Evolutionary conservation across 2,888 invertebrate genomes (phyloP).

Genomic region (Tanypteryx hageni): DNA sequence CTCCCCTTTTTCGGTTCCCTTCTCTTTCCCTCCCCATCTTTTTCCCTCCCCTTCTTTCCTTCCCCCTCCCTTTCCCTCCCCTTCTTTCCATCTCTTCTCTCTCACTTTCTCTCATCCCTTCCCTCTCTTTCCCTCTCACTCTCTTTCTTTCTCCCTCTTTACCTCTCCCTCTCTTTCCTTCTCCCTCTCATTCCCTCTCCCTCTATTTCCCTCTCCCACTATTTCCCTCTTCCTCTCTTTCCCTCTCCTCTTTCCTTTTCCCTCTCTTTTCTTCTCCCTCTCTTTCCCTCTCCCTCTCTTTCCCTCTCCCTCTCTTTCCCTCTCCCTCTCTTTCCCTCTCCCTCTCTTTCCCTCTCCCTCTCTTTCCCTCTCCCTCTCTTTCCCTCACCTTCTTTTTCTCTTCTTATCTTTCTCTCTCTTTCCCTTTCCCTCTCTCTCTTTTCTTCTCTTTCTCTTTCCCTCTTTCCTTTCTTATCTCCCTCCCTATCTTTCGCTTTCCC

Average conservation of each 20-base stretch:
- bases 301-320: too few species aligned
- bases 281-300: too few species aligned
- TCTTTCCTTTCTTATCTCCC: too few species aligned
- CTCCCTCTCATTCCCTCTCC: too few species aligned
- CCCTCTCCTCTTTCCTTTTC: too few species aligned
- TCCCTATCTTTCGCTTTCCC: too few species aligned
- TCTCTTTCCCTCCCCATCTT: not conserved
- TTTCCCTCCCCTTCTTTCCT: slow-evolving; percentile 13
- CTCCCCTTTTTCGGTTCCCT: too few species aligned
- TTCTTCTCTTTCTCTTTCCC: too few species aligned
- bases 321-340: too few species aligned
- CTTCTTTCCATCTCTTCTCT: not conserved
- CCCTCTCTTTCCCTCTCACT: not conserved
- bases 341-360: not conserved
- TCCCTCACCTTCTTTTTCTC: not conserved
- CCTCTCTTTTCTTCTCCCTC: not conserved
- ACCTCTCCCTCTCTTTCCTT: too few species aligned
- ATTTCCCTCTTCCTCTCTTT: not conserved
- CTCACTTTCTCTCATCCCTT: not conserved
- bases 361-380: not conserved
- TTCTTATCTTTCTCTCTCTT: not conserved
- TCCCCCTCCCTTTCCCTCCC: not conserved
- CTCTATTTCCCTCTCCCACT: not conserved
- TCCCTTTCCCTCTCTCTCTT: not conserved
- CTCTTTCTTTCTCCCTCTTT: not conserved